Evolutionary conservation across 2,797 vertebrate genomes (phyloP), one percentile per base, ranked within the genome.

Genomic region (Botia almorhae): DNA sequence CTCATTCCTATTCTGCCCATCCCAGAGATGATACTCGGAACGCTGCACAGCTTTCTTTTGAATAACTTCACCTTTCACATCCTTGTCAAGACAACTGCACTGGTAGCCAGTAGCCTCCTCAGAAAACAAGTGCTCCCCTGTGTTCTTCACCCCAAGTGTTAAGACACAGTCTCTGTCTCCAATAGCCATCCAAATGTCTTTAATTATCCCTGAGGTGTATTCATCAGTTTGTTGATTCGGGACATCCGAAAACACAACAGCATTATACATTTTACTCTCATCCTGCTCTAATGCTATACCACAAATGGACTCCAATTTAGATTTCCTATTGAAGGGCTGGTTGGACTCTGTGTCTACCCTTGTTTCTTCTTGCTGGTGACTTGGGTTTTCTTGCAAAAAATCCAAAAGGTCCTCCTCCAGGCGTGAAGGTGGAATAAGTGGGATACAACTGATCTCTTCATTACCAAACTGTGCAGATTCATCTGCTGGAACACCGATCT

Each of bases 131-230:
- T 93, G 94, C 80, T 96, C 94, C 0, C 92, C 94, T 81, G 91
- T 60, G 84, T 95, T 92, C 84, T 97, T 95, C 80, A 90, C 89
- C 83, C 93, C 94, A 87, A 89, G 91, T 76, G 92, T 83, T 0
- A 89, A 89, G 39, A 90, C 92, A 83, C 94, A 93, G 89, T 92
- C 91, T 77, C 93, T 86, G 29, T 95, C 96, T 87, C 94, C 93
- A 82, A 96, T 92, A 86, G 96, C 95, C 89, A 96, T 96, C 98
- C 98, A 99, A 91, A 99, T 98, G 93, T 99, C 97, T 92, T 97
- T 98, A 89, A 97, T 96, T 89, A 96, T 97, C 95, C 97, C 97
- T 96, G 97, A 96, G 96, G 96, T 95, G 94, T 98, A 98, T 92
- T 96, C 94, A 69, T 95, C 96, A 91, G 92, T 94, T 84, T 83